These are phyloP conservation scores for Caranx ignobilis DNA, from an alignment of 2,113 vertebrate species.

Conservation along the genomic window DNA sequence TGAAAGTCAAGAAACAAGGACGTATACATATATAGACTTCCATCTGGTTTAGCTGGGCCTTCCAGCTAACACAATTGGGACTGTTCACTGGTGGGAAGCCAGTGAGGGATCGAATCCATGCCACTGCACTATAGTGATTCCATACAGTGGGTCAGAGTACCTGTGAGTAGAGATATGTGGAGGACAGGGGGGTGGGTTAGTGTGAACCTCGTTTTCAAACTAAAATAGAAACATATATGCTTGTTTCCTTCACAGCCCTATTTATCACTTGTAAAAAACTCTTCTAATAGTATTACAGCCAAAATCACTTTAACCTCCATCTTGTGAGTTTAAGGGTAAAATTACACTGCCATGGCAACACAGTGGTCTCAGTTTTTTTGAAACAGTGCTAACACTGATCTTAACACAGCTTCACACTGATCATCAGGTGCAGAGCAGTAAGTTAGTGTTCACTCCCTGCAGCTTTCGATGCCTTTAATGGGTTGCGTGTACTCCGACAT, in stretches of 20 bases:
- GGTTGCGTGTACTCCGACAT: not conserved
- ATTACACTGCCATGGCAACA: not conserved
- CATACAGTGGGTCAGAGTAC: not conserved
- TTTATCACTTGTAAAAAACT: not conserved
- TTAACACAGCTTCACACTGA: not conserved
- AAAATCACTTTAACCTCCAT: not conserved
- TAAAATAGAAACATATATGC: too few species aligned
- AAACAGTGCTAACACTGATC: not conserved
- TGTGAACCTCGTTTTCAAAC: not conserved
- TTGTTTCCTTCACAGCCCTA: not conserved
- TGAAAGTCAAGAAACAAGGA: slow-evolving; percentile 11
- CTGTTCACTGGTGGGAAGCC: not conserved
- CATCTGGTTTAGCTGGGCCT: not conserved
- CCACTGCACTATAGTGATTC: not conserved
- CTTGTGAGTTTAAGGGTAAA: not conserved
- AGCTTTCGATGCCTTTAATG: not conserved
- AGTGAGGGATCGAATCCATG: not conserved
- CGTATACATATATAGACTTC: not conserved
- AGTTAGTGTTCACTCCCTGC: not conserved
- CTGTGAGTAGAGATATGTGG: not conserved
- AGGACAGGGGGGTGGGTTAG: too few species aligned
- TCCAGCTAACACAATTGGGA: not conserved
- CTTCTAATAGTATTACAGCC: not conserved
- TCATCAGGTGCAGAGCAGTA: not conserved
- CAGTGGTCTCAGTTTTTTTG: not conserved